Percentiles rank a stretch among this genome's conserved stretches.
Conservation (phyloP, 2,888 invertebrate species). For the Epicampocera succincta region DNA sequence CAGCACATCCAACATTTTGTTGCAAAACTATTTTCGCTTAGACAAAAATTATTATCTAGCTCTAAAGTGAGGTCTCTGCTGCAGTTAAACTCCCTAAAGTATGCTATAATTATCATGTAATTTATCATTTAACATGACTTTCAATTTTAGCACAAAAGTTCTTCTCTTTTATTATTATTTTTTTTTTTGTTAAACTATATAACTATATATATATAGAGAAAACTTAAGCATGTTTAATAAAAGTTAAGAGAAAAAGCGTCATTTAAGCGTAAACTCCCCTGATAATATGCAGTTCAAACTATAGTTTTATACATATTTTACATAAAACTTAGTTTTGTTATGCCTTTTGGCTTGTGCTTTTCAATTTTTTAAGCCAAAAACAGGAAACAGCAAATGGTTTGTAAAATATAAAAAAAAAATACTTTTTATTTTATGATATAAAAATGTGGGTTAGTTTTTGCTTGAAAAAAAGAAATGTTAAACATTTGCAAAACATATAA, state of each 20-base stretch:
- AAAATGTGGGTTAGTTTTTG: constrained; percentile 18
- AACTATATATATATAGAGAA: too few species aligned
- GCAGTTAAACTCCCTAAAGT: constrained; percentile 49
- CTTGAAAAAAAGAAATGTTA: constrained; percentile 18
- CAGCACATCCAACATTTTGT: neutral
- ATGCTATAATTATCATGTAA: constrained; percentile 69
- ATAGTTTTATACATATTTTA: constrained; percentile 43
- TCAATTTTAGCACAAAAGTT: constrained; percentile 43
- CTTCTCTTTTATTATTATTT: constrained; percentile 12
- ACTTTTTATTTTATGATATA: constrained; percentile 6
- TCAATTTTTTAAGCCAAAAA: constrained; percentile 19
- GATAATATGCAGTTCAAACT: constrained; percentile 54
- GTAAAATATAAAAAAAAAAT: constrained; percentile 22
- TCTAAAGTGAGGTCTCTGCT: constrained; percentile 9
- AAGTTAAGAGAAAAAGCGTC: constrained; percentile 42
- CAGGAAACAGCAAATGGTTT: constrained; percentile 51
- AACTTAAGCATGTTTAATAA: constrained; percentile 46
- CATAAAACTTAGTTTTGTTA: constrained; percentile 26
- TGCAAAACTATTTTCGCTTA: constrained; percentile 24
- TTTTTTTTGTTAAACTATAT: constrained; percentile 1
- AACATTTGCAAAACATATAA: constrained; percentile 39
- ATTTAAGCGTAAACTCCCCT: constrained; percentile 63
- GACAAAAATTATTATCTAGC: constrained; percentile 25
- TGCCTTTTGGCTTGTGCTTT: constrained; percentile 6
- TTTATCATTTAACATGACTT: constrained; percentile 69